Evolutionary conservation across 2,888 invertebrate genomes (phyloP).

Genomic region (Yponomeuta sedellus): DNA sequence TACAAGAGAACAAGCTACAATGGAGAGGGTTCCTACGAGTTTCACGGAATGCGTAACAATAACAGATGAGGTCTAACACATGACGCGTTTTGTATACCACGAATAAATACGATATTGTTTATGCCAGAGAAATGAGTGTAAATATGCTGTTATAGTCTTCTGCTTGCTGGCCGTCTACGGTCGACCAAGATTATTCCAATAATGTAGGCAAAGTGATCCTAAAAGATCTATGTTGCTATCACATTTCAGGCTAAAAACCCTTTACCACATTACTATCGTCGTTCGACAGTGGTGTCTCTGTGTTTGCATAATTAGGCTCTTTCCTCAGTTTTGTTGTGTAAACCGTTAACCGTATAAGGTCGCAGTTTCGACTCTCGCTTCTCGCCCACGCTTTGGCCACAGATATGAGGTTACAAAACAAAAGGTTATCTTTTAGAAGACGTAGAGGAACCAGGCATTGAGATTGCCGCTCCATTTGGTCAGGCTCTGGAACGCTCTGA

Average conservation of each 20-base stretch:
- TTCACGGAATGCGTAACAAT: slow-evolving; percentile 52
- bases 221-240: too few relatives aligned
- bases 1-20: slow-evolving; percentile 42
- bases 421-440: too few relatives aligned
- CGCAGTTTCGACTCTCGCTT: slow-evolving; percentile 5
- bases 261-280: background rate
- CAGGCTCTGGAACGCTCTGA: too few relatives aligned
- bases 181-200: background rate
- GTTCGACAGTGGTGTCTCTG: slow-evolving; percentile 1
- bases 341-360: slow-evolving; percentile 14
- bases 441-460: too few relatives aligned
- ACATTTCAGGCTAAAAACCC: too few relatives aligned
- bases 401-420: too few relatives aligned
- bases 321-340: slow-evolving; percentile 6
- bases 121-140: background rate
- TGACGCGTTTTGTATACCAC: slow-evolving; percentile 29
- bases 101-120: background rate
- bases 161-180: background rate
- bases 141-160: background rate
- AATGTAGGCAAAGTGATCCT: background rate
- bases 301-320: slow-evolving; percentile 6
- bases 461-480: too few relatives aligned
- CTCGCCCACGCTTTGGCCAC: slow-evolving; percentile 7
- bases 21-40: slow-evolving; percentile 41
- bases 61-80: slow-evolving; percentile 42